These are phyloP conservation scores for Coelinius sp. DNA, from an alignment of 2,888 invertebrate species.

Conservation along the genomic window DNA sequence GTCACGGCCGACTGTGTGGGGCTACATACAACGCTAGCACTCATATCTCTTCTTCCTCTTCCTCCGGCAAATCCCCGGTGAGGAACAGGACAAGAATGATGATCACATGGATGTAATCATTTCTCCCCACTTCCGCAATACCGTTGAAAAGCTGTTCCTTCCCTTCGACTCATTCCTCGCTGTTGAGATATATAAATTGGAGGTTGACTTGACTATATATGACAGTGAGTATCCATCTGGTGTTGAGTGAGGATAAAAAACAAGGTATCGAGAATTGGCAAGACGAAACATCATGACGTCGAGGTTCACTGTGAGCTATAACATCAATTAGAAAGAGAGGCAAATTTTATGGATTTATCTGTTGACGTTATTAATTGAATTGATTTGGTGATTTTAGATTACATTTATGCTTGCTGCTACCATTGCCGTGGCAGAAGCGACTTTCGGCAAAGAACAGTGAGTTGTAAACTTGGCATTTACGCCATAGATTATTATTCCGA, in stretches of 20 bases:
- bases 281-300: constrained; percentile 50
- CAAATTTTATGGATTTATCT: not conserved
- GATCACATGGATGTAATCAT: constrained; percentile 32
- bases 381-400: constrained; percentile 50
- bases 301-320: constrained; percentile 54
- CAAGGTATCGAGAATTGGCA: constrained; percentile 12
- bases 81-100: constrained; percentile 26
- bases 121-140: constrained; percentile 47
- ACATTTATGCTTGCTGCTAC: constrained; percentile 53
- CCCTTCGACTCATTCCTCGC: constrained; percentile 58
- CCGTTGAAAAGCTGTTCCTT: constrained; percentile 41
- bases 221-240: constrained; percentile 60
- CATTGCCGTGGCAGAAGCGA: constrained; percentile 53
- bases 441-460: constrained; percentile 64
- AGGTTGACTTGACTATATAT: constrained; percentile 64
- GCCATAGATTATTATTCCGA: no score
- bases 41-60: constrained; percentile 45
- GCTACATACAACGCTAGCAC: constrained; percentile 35
- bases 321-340: not conserved
- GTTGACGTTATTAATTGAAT: not conserved
- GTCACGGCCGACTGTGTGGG: constrained; percentile 55
- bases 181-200: constrained; percentile 59
- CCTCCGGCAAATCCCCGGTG: constrained; percentile 10
- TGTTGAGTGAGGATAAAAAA: constrained; percentile 45
- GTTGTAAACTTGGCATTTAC: constrained; percentile 46